phyloP scores from a whole-genome alignment of 2,113 vertebrate genomes.

The Helogale parvula region DNA sequence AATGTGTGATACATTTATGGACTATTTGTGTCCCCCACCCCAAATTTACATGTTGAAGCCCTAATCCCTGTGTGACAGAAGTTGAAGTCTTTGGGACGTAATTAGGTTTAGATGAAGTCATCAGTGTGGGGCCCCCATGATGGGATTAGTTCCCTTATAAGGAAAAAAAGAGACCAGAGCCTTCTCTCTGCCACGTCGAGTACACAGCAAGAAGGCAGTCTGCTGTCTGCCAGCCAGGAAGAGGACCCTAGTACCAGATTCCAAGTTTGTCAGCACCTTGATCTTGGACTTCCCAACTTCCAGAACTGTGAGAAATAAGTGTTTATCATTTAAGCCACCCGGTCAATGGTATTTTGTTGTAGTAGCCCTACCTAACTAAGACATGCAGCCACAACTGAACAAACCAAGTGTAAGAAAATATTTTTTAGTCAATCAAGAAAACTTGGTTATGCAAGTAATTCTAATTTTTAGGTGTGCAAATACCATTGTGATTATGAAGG shows the following conservation, averaged over 20 bases:
- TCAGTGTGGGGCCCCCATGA: background rate
- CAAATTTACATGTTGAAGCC: background rate
- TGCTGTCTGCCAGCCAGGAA: background rate
- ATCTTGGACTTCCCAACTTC: background rate
- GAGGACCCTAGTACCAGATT: background rate
- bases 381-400: background rate
- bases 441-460: background rate
- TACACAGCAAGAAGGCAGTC: background rate
- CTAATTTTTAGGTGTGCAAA: background rate
- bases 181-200: background rate
- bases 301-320: background rate
- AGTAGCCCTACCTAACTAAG: background rate
- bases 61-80: rapidly evolving
- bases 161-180: background rate
- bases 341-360: background rate
- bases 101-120: background rate
- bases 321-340: background rate
- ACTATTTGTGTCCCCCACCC: background rate
- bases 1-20: background rate
- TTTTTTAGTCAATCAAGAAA: background rate
- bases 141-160: background rate
- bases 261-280: too few species aligned
- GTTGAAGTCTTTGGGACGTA: background rate
- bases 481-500: background rate
- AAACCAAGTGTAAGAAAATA: background rate